Evolutionary conservation across 2,888 invertebrate genomes (phyloP).

Genomic region (Eurois occulta): DNA sequence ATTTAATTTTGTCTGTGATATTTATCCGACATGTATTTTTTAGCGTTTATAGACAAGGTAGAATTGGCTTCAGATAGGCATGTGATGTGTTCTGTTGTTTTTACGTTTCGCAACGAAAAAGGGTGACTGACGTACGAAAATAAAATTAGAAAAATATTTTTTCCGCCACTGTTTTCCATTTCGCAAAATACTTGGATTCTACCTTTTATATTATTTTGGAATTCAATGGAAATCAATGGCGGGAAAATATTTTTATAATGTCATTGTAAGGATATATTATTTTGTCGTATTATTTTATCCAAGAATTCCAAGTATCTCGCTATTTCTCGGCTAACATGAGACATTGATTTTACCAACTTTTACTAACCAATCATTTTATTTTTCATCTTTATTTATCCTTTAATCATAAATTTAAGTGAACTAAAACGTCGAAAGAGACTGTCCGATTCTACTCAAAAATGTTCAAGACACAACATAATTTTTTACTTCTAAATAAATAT

Average conservation of each 20-base stretch:
- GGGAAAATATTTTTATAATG: not conserved
- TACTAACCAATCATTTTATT: not conserved
- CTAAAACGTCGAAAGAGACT: slow-evolving; percentile 8
- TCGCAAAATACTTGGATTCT: not conserved
- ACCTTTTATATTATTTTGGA: not conserved
- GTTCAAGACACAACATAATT: slow-evolving; percentile 55
- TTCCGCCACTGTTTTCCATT: slow-evolving; percentile 11
- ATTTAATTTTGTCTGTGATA: slow-evolving; percentile 66
- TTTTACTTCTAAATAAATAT: slow-evolving; percentile 61
- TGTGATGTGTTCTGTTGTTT: slow-evolving; percentile 37
- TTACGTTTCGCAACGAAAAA: slow-evolving; percentile 28
- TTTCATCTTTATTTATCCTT: no score
- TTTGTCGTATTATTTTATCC: not conserved
- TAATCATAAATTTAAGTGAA: not conserved
- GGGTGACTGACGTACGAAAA: not conserved
- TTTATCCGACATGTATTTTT: slow-evolving; percentile 63
- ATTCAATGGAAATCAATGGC: not conserved
- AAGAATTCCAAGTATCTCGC: not conserved
- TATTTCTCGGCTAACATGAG: not conserved
- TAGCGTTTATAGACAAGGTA: slow-evolving; percentile 41
- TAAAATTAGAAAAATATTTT: slow-evolving; percentile 22
- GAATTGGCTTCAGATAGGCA: slow-evolving; percentile 44
- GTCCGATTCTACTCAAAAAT: slow-evolving; percentile 17
- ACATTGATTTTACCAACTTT: not conserved
- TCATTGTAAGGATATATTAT: not conserved